Evolutionary conservation across 2,888 invertebrate species (phyloP), one percentile per base, ranked within the genome.

Genomic region (Neoitamus cyanurus): DNA sequence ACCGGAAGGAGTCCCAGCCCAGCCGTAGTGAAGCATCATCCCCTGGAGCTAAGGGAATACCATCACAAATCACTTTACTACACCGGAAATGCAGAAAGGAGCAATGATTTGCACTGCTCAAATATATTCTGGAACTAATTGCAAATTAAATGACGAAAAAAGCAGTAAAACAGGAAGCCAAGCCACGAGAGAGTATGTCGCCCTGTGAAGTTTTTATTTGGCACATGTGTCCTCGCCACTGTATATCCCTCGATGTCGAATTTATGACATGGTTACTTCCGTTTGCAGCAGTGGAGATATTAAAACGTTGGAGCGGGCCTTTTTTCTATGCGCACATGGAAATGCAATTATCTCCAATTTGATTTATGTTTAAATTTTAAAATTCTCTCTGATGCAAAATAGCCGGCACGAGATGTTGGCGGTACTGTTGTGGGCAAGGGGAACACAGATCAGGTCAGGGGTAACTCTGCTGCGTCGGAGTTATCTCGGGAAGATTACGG

Each of bases 91-190:
- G 25, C 75, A 42, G 42, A 75, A 75, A 42, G n/a, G 28, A 30
- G 75, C 75, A 75, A 75, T 75, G 75, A 75, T 75, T 75, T 75
- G 37, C 75, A 75, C 75, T 25, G 42, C 75, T 75, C 75, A 75
- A 42, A 75, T 15, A 25, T 75, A 11, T 75, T 73, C 73, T 73
- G 73, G 31, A 75, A 25, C 42, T 75, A 37, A 75, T 75, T 75
- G 20, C 15, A 30, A 75, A 42, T 75, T 37, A 75, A 37, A 75
- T 25, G 28, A 20, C 15, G 36, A 70, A 31, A 30, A 75, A 75
- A 25, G 25, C 20, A 58, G 20, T 58, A 58, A 58, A 58, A 9
- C 25, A 58, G 25, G 58, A 58, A 58, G 25, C 58, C 20, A 25
- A 20, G 25, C 20, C 48, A 11, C 58, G 9, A 58, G 58, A 58